Evolutionary conservation across 2,888 invertebrate genomes (phyloP).

Genomic region (Lithophane ornitopus): DNA sequence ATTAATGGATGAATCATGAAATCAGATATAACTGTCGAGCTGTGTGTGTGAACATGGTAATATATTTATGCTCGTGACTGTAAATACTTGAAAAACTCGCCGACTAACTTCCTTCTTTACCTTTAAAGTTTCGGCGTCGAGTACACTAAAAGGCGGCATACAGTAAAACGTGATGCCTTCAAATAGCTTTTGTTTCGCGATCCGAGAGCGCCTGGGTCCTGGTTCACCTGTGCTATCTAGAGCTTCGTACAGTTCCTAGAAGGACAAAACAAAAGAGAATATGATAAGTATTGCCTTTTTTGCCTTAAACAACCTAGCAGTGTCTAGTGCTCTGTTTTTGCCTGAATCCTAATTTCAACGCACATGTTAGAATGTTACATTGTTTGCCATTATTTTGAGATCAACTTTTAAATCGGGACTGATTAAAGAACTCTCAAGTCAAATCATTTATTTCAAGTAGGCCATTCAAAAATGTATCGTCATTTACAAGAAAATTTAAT

Average conservation of each 20-base stretch:
- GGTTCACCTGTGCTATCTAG: constrained; percentile 88
- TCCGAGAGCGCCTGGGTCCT: constrained; percentile 88
- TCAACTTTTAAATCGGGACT: background rate
- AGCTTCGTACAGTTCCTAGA: constrained; percentile 88
- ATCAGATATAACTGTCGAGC: background rate
- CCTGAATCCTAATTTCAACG: background rate
- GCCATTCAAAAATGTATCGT: background rate
- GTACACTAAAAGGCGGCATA: constrained; percentile 86
- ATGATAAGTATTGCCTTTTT: background rate
- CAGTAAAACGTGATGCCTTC: constrained; percentile 88
- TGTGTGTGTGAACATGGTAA: too few relatives aligned
- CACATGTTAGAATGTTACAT: background rate
- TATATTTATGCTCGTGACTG: too few relatives aligned
- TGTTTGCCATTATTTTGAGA: background rate
- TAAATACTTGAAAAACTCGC: background rate
- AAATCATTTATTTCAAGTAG: background rate
- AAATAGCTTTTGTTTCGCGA: constrained; percentile 82
- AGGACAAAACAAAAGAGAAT: constrained; percentile 21
- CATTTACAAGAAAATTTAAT: background rate
- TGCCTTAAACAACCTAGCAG: too few relatives aligned
- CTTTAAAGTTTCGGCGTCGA: constrained; percentile 80
- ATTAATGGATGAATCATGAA: background rate
- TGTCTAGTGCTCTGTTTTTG: background rate
- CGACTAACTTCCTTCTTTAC: constrained; percentile 65
- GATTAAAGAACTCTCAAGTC: background rate